Evolutionary conservation across 2,113 vertebrate genomes (phyloP), one percentile per base, ranked within the genome.

Genomic region (Spilogale gracilis): DNA sequence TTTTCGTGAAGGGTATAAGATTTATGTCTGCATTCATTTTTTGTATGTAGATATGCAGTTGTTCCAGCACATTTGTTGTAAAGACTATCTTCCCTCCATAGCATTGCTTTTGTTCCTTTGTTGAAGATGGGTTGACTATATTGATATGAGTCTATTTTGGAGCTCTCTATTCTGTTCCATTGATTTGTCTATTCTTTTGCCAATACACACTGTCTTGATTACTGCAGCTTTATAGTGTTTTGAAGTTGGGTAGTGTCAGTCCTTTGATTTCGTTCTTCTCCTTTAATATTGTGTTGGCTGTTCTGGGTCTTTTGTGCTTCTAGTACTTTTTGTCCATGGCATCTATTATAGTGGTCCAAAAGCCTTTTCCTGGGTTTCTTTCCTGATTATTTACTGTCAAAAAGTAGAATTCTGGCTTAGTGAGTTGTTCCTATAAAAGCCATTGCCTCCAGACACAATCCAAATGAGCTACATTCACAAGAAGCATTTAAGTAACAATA

Each of bases 181-280:
- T 84, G 58, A 65, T 91, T 50, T 38, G 30, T 81, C 54, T 89
- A 9, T 84, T 67, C 79, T 95, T 67, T 91, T 65, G n/a, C 25
- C 93, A 74, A 32, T 63, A 60, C 38, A 48, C 27, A 56, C 50
- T 50, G 11, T 90, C 58, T 78, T 58, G 69, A 78, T 84, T 84
- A 84, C 60, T 84, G 11, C 52, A 54, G 86, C 43, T 89, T 92
- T 61, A 17, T 52, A 81, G 78, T 43, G 30, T 84, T 58, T 95
- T 76, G 21, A 78, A 58, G 50, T 65, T 17, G 38, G 21, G 11
- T 38, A 84, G 48, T 48, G 27, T 84, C n/a, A 84, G 69, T 67
- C 48, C 30, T 91, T 52, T 91, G 48, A 81, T 11, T 95, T 78
- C 76, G 60, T 85, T 91, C 61, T 84, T 84, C 60, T 71, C 27